Evolutionary conservation across 2,113 vertebrate species (phyloP), one percentile per base, ranked within the genome.

Genomic region (Aldabrachelys gigantea): DNA sequence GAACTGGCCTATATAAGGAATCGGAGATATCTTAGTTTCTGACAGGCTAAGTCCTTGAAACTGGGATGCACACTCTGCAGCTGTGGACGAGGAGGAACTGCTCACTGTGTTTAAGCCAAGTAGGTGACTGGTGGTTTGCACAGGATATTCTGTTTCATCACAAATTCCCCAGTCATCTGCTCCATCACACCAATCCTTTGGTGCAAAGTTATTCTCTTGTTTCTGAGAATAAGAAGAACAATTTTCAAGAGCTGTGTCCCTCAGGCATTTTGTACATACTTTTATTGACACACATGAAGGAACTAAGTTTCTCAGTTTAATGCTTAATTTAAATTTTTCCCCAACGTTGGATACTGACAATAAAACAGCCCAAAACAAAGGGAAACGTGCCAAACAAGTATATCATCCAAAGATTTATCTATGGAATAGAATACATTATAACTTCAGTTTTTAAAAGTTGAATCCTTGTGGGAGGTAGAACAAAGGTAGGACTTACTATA

Each of bases 121-220:
- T 5, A 91, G 47, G 57, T 62, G 78, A 44, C 81, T 41, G 12
- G 88, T 56, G 57, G 76, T 62, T 92, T 38, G n/a, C 0, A 75
- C 79, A 53, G 84, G 6, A 87, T 93, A 14, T 0, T 69, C 81
- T 53, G 94, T 91, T 89, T 95, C 98, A 10, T 82, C 93, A 27
- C 97, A 96, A 52, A 81, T 87, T 24, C 98, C 98, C 99, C 99
- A 99, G 95, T 99, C 98, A 89, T 98, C 98, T 5, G 99, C 98
- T 76, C 97, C 98, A 14, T 98, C 98, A 93, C 98, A 99, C 99
- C 99, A 99, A 5, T 98, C 98, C 78, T 96, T 94, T 9, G 95
- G 83, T 19, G 91, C 84, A 57, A 97, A 89, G 49, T 50, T 59
- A 0, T 10, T 17, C 65, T 95, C 95, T 80, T 97, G 92, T 41